phyloP scores from a whole-genome alignment of 37 sponge, comb jelly and placozoan species.

The Theonella swinhoei region DNA sequence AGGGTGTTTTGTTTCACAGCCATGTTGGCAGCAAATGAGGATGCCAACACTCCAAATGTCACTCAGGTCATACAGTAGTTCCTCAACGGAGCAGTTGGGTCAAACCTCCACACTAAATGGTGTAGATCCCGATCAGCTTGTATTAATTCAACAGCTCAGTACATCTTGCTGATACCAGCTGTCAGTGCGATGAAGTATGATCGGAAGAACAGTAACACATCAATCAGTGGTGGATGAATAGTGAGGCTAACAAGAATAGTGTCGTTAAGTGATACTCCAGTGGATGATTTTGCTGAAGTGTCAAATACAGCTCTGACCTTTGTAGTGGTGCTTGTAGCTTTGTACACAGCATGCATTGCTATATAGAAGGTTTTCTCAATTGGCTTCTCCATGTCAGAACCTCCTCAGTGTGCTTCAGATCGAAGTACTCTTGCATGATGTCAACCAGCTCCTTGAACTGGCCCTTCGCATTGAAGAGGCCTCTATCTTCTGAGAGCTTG shows the following conservation, averaged over 20 bases:
- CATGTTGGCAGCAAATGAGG: constrained; percentile 53
- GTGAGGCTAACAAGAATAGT: constrained; percentile 41
- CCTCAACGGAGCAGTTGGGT: constrained; percentile 12
- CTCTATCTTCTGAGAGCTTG: constrained; percentile 56
- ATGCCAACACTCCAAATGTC: constrained; percentile 39
- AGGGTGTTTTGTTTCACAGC: constrained; percentile 37
- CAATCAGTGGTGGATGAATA: constrained; percentile 38
- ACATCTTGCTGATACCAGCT: constrained; percentile 53
- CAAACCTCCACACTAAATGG: constrained; percentile 39
- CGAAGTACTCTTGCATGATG: constrained; percentile 51
- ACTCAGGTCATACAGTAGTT: constrained; percentile 44
- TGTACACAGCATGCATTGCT: constrained; percentile 63
- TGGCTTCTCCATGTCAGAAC: constrained; percentile 54
- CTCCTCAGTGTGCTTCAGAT: constrained; percentile 39
- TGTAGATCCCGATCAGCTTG: constrained; percentile 38
- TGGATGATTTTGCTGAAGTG: constrained; percentile 49
- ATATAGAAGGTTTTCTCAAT: constrained; percentile 45
- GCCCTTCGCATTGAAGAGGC: constrained; percentile 50
- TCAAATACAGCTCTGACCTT: constrained; percentile 62
- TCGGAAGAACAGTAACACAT: constrained; percentile 46
- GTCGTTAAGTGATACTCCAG: constrained; percentile 60
- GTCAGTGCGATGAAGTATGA: constrained; percentile 50
- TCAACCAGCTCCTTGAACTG: constrained; percentile 28
- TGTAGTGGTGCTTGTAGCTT: constrained; percentile 46
- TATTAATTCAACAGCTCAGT: constrained; percentile 35